Conservation (phyloP, 2,888 invertebrate genomes). For the Anoncus sp. region DNA sequence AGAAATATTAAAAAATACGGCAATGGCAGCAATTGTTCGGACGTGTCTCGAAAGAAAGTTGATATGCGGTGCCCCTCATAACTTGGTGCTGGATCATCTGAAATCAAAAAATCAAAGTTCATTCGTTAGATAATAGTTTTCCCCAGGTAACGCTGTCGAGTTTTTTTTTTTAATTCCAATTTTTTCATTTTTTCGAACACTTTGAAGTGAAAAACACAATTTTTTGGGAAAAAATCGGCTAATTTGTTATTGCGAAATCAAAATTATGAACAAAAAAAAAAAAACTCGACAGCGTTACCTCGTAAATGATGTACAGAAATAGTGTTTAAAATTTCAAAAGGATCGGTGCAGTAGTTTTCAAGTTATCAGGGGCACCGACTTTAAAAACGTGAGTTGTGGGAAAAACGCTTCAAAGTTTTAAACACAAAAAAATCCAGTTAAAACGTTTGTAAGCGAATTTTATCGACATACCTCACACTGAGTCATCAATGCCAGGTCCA, state of each 20-base stretch:
- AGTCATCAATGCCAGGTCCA: slow-evolving; percentile 33
- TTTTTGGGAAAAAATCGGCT: slow-evolving; percentile 62
- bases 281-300: slow-evolving; percentile 61
- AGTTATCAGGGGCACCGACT: slow-evolving; percentile 25
- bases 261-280: slow-evolving; percentile 58
- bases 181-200: slow-evolving; percentile 58
- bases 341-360: slow-evolving; percentile 29
- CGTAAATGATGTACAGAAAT: slow-evolving; percentile 58
- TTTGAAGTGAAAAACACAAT: slow-evolving; percentile 61
- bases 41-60: slow-evolving; percentile 60
- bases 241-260: slow-evolving; percentile 64
- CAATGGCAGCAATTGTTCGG: slow-evolving; percentile 59
- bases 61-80: slow-evolving; percentile 62
- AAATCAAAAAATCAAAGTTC: slow-evolving; percentile 63
- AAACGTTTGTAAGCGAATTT: slow-evolving; percentile 18
- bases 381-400: slow-evolving; percentile 40
- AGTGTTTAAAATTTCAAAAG: slow-evolving; percentile 29
- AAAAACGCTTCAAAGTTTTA: slow-evolving; percentile 49
- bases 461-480: slow-evolving; percentile 16
- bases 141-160: slow-evolving; percentile 54
- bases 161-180: slow-evolving; percentile 52
- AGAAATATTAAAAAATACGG: slow-evolving; percentile 60
- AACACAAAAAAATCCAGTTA: slow-evolving; percentile 18
- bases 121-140: slow-evolving; percentile 59
- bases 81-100: slow-evolving; percentile 63